Evolutionary conservation across 2,797 vertebrate species (phyloP), one percentile per base, ranked within the genome.

Genomic region (Pteropus rufus): DNA sequence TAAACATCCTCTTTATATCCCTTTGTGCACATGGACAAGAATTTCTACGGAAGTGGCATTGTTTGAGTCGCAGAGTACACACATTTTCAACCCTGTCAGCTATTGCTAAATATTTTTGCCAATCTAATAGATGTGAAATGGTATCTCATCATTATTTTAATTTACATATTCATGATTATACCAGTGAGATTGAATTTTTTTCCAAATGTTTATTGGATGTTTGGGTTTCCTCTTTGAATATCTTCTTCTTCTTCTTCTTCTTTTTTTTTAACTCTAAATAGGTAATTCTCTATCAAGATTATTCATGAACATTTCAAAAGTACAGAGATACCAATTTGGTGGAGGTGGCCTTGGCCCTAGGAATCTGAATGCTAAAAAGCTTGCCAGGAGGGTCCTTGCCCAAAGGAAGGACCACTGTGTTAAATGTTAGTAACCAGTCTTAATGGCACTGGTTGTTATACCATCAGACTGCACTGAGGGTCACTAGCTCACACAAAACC

Each of bases 181-280:
- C 36, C 24, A 56, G 69, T 65, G 62, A 85, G 31, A 81, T 1
- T 9, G 10, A 86, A 86, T 64, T 82, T 82, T 75, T 93, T 95
- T 93, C 58, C 54, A 89, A 82, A 65, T 84, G 31, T 64, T 84
- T 84, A 70, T n/a, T 88, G 67, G 49, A 54, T 36, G 54, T 65
- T 60, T 67, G 36, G n/a, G 39, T 93, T 95, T 76, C 62, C 39
- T 92, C 94, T 67, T 85, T 89, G 19, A 94, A 34, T 31, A 24
- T 18, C 16, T 82, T 46, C 12, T 46, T 46, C 39, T 41, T 41
- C 39, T 41, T 41, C 39, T 41, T 41, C 39, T 77, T 49, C 31
- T 26, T 23, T 86, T 83, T 56, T 54, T 34, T 4, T 11, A n/a
- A 72, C 23, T 67, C 85, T 77, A 52, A 89, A 23, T 84, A 60